Percentiles rank a stretch among this genome's conserved stretches.
phyloP scores from a whole-genome alignment of 2,113 vertebrate genomes.

The Sprattus sprattus region DNA sequence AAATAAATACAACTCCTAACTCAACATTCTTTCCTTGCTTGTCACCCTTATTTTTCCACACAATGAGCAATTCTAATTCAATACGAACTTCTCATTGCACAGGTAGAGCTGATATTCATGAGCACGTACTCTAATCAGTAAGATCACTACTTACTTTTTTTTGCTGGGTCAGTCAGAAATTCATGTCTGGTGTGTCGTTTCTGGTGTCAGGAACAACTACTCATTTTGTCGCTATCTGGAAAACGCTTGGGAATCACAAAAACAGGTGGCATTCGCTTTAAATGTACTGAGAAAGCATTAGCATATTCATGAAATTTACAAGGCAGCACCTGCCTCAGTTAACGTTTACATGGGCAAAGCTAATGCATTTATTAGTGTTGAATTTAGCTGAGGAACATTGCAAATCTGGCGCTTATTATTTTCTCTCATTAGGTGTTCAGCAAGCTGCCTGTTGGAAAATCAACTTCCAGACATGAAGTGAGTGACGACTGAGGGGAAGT shows the following conservation, averaged over 20 bases:
- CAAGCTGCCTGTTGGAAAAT: conserved; percentile 46
- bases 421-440: conserved; percentile 54
- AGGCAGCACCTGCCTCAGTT: conserved; percentile 45
- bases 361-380: conserved; percentile 66
- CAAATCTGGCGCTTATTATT: conserved; percentile 53
- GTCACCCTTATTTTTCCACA: neutral
- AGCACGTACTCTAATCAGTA: no score
- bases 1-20: neutral
- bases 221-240: conserved; percentile 2
- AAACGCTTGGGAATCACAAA: conserved; percentile 24
- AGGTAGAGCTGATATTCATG: neutral
- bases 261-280: conserved; percentile 50
- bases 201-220: neutral
- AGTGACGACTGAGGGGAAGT: conserved; percentile 53
- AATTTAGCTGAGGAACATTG: conserved; percentile 57
- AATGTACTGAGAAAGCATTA: conserved; percentile 56
- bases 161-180: no score
- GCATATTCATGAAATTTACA: conserved; percentile 51
- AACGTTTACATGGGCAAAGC: conserved; percentile 40
- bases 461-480: conserved; percentile 47
- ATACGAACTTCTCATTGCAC: neutral
- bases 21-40: no score
- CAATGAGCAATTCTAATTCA: neutral
- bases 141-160: no score
- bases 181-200: neutral